These are phyloP conservation scores for Lathamus discolor DNA, from an alignment of 2,113 vertebrate genomes.

Conservation along the genomic window DNA sequence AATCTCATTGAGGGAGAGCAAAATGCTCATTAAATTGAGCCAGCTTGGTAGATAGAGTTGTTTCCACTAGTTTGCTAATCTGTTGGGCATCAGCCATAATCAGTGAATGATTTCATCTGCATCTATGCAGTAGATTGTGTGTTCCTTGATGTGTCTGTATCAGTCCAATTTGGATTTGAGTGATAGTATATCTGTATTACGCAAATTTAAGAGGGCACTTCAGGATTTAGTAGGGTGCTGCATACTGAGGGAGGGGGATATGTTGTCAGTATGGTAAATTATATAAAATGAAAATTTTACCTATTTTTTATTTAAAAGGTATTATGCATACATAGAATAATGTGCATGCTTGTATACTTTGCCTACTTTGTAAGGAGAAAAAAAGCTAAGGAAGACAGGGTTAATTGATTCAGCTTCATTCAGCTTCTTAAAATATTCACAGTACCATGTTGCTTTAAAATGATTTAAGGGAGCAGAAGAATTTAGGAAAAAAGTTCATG, in stretches of 20 bases:
- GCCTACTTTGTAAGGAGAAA: neutral
- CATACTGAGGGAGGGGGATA: no score
- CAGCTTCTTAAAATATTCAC: neutral
- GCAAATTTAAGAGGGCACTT: neutral
- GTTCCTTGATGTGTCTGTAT: neutral
- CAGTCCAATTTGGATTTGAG: neutral
- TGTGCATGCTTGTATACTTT: neutral
- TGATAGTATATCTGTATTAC: neutral
- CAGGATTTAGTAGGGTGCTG: neutral
- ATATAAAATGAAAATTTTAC: neutral
- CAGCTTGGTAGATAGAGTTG: neutral
- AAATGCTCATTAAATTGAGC: conserved; percentile 12
- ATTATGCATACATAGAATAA: neutral
- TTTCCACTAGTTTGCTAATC: neutral
- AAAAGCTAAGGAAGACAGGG: neutral
- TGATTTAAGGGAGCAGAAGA: neutral
- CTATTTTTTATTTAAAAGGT: neutral
- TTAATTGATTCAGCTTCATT: neutral
- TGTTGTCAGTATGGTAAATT: neutral
- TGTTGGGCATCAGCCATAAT: neutral
- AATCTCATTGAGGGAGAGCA: neutral
- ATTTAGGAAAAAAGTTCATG: neutral
- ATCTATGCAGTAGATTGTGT: neutral
- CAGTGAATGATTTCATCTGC: neutral
- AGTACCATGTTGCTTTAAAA: neutral